These are phyloP conservation scores for Lepus oiostolus DNA, from an alignment of 2,797 vertebrate genomes.

Conservation along the genomic window DNA sequence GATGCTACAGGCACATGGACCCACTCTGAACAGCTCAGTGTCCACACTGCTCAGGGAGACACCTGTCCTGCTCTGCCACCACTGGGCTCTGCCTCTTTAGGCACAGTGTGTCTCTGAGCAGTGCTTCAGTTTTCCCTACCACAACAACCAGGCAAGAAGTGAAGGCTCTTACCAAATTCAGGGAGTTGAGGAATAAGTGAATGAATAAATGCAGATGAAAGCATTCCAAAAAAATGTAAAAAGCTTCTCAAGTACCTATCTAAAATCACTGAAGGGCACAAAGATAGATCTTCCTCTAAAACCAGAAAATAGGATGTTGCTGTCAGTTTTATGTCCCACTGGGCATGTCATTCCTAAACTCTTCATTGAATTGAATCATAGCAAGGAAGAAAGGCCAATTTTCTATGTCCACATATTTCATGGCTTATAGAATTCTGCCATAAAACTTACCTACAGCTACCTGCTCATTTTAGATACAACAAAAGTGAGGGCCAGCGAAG, in stretches of 20 bases:
- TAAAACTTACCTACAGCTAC: neutral
- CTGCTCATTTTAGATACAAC: neutral
- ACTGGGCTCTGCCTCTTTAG: no score
- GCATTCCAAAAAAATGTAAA: neutral
- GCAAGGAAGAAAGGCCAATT: neutral
- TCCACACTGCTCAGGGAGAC: neutral
- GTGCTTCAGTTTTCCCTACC: neutral
- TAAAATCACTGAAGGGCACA: slow-evolving; percentile 25
- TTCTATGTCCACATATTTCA: neutral
- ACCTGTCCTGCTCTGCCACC: neutral
- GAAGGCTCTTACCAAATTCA: neutral
- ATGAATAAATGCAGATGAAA: slow-evolving; percentile 3
- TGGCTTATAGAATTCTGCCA: slow-evolving; percentile 17
- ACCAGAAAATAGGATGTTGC: neutral
- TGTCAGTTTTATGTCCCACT: neutral
- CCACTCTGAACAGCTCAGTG: neutral
- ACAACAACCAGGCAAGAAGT: neutral
- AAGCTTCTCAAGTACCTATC: neutral
- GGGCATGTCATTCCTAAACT: neutral
- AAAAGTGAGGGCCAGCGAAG: neutral
- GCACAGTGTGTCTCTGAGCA: neutral
- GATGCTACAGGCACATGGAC: neutral
- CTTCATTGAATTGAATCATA: neutral
- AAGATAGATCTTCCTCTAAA: neutral
- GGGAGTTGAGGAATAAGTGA: neutral